Evolutionary conservation across 2,888 invertebrate species (phyloP).

Genomic region (Eilema depressum): DNA sequence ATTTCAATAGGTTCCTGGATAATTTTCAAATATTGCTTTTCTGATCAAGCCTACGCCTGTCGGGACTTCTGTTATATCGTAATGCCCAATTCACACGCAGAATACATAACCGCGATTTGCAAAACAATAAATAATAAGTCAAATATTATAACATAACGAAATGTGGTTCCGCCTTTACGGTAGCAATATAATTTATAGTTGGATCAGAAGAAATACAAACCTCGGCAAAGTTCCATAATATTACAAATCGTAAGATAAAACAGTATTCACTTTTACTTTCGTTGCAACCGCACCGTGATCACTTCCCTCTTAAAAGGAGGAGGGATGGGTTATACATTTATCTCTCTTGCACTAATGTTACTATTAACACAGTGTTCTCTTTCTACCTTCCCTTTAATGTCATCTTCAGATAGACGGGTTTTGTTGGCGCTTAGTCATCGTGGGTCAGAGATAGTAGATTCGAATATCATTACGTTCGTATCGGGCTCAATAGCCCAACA

Average conservation of each 20-base stretch:
- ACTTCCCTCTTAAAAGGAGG: constrained; percentile 71
- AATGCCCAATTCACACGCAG: no score
- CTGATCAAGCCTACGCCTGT: no score
- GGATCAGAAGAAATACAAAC: constrained; percentile 27
- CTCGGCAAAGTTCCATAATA: constrained; percentile 61
- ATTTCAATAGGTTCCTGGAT: no score
- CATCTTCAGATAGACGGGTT: constrained; percentile 73
- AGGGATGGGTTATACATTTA: constrained; percentile 56
- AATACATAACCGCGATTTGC: no score
- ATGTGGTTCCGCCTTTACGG: not conserved
- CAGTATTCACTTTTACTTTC: constrained; percentile 82
- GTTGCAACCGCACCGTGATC: constrained; percentile 68
- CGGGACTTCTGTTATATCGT: no score
- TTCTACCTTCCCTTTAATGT: constrained; percentile 63
- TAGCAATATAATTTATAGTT: not conserved
- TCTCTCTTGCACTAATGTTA: constrained; percentile 59
- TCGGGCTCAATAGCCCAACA: constrained; percentile 60
- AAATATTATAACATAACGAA: no score
- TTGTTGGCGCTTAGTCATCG: constrained; percentile 77
- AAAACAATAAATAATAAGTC: no score
- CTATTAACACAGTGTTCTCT: constrained; percentile 52
- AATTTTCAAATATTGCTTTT: no score
- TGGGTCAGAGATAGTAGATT: constrained; percentile 74
- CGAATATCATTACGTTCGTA: constrained; percentile 73
- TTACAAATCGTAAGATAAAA: constrained; percentile 66